Conservation (phyloP, 2,888 invertebrate genomes). For the Drosophila conformis region DNA sequence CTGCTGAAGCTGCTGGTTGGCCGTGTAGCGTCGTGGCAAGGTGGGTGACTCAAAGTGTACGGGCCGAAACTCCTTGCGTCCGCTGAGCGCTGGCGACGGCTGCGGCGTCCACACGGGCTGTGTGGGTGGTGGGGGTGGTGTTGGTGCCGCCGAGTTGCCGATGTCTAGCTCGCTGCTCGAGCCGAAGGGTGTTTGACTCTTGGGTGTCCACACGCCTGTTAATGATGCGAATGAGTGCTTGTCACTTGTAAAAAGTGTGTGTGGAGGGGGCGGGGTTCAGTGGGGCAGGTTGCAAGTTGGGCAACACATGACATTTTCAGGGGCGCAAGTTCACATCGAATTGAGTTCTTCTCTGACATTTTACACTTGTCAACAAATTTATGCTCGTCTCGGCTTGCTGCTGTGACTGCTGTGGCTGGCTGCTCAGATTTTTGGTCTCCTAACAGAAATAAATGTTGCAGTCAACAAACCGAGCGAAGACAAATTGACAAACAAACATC, state of each 20-base stretch:
- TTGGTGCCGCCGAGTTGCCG: constrained; percentile 84
- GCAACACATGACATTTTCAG: constrained; percentile 72
- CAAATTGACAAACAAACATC: constrained; percentile 81
- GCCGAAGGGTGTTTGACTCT: constrained; percentile 81
- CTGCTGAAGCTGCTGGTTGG: constrained; percentile 52
- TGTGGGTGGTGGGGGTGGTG: constrained; percentile 86
- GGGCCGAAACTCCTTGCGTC: constrained; percentile 92
- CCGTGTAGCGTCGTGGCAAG: constrained; percentile 85
- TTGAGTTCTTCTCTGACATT: constrained; percentile 54
- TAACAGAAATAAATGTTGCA: constrained; percentile 62
- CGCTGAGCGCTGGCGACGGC: constrained; percentile 88
- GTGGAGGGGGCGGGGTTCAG: constrained; percentile 8
- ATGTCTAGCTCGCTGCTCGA: constrained; percentile 73
- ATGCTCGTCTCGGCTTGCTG: constrained; percentile 45
- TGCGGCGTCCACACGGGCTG: constrained; percentile 92
- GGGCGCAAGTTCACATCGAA: constrained; percentile 59
- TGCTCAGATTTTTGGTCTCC: constrained; percentile 17
- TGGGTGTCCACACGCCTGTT: constrained; percentile 84
- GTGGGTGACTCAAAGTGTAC: constrained; percentile 91
- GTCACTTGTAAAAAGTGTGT: constrained; percentile 22
- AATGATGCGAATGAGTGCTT: constrained; percentile 36
- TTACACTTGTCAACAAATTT: constrained; percentile 75
- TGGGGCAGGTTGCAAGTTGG: constrained; percentile 12
- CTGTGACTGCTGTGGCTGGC: constrained; percentile 8
- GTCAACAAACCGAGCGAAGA: constrained; percentile 77